A percentile compares a stretch with the other conserved stretches of the same genome.
phyloP scores from a whole-genome alignment of 2,797 vertebrate species.

The Halcyon badia region DNA sequence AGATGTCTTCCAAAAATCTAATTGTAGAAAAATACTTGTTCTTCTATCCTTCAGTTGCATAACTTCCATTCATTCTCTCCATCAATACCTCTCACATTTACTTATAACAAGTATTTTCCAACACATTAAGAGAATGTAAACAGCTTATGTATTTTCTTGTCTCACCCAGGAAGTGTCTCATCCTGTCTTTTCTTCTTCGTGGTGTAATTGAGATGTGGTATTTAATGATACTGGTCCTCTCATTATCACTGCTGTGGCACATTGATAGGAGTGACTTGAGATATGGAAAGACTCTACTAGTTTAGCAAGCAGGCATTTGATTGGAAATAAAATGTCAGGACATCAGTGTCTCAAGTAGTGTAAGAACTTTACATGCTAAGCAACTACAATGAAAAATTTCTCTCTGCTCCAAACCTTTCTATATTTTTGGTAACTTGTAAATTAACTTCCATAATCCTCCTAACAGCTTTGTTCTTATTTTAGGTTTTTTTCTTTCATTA shows the following conservation, averaged over 20 bases:
- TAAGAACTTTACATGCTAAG: neutral
- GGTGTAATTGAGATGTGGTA: neutral
- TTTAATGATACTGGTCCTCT: neutral
- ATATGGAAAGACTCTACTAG: neutral
- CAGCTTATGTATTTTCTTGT: neutral
- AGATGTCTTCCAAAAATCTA: neutral
- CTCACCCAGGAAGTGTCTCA: neutral
- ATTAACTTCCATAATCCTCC: neutral
- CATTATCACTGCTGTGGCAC: neutral
- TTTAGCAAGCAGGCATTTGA: neutral
- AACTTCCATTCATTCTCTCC: neutral
- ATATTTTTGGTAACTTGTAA: neutral
- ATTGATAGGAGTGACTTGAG: neutral
- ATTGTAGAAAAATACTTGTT: neutral
- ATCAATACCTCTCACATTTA: neutral
- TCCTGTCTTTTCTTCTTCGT: neutral
- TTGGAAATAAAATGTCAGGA: neutral
- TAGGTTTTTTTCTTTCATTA: neutral
- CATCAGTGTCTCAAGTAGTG: neutral
- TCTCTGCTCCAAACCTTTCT: neutral
- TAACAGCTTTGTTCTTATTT: neutral
- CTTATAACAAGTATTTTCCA: neutral
- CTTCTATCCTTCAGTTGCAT: neutral
- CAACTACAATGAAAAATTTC: neutral
- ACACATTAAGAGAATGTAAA: neutral